Percentiles rank a stretch among this genome's conserved stretches.
These are phyloP conservation scores for Popillia japonica DNA, from an alignment of 1,140 invertebrate species.

Conservation along the genomic window DNA sequence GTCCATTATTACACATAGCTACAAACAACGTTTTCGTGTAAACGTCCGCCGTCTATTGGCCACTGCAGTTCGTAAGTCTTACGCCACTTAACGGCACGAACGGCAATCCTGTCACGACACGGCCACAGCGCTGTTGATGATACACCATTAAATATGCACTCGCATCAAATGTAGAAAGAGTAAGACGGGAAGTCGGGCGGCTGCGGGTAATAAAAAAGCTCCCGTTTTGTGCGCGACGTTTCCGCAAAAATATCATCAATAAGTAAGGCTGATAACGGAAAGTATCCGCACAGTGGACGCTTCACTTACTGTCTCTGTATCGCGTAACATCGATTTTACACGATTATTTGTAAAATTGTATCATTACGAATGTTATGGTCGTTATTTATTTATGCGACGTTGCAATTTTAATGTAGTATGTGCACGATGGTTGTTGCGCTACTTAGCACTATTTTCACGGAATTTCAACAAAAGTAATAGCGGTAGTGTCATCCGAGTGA, in stretches of 20 bases:
- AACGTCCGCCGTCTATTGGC: conserved; percentile 4
- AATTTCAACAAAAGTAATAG: background rate
- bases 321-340: conserved; percentile 8
- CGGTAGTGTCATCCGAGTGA: background rate
- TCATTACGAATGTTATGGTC: background rate
- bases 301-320: background rate
- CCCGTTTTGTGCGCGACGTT: conserved; percentile 3
- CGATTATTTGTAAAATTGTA: background rate
- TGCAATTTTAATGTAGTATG: conserved; percentile 5
- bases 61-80: conserved; percentile 12
- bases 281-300: conserved; percentile 6
- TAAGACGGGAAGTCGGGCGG: background rate
- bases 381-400: conserved; percentile 5
- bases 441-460: background rate
- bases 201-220: conserved; percentile 15
- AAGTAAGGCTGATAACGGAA: conserved; percentile 21
- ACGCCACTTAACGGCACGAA: conserved; percentile 27
- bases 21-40: conserved; percentile 17
- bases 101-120: conserved; percentile 27
- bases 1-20: background rate
- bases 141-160: conserved; percentile 34
- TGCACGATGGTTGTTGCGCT: background rate
- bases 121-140: background rate
- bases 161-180: background rate
- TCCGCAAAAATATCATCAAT: conserved; percentile 32